Evolutionary conservation across 1,140 invertebrate genomes (phyloP).

Genomic region (Paraescarpia echinospica): DNA sequence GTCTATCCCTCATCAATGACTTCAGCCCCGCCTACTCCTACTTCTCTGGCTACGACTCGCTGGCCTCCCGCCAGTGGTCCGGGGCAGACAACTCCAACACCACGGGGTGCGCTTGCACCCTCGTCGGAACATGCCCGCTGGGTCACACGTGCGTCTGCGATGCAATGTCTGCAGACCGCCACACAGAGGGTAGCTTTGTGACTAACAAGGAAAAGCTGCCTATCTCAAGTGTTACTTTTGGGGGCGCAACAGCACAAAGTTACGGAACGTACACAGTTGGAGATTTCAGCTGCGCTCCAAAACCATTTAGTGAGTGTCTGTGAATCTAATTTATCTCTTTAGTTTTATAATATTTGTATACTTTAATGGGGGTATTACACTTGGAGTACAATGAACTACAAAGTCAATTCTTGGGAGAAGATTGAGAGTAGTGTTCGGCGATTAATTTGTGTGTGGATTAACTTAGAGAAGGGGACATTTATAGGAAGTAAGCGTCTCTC

Average conservation of each 20-base stretch:
- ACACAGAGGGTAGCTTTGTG: constrained; percentile 37
- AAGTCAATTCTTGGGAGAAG: neutral
- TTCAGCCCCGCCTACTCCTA: constrained; percentile 24
- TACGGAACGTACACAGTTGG: constrained; percentile 29
- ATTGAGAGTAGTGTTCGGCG: neutral
- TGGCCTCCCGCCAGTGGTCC: constrained; percentile 35
- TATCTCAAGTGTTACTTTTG: constrained; percentile 32
- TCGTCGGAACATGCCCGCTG: constrained; percentile 36
- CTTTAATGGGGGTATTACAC: no score
- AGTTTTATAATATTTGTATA: no score
- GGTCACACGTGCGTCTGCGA: constrained; percentile 42
- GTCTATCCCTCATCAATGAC: constrained; percentile 33
- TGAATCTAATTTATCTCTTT: no score
- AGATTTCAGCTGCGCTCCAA: constrained; percentile 33
- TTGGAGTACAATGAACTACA: no score
- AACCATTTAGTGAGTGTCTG: constrained; percentile 19
- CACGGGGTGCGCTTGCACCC: constrained; percentile 38
- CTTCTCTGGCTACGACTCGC: constrained; percentile 26
- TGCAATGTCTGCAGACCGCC: constrained; percentile 27
- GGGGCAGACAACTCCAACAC: constrained; percentile 27
- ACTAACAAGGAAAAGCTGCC: constrained; percentile 38
- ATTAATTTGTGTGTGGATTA: no score
- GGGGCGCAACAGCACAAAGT: constrained; percentile 22
- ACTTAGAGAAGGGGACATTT: no score
- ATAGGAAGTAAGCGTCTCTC: no score